Evolutionary conservation across 2,797 vertebrate genomes (phyloP).

Genomic region (Sarcoramphus papa): DNA sequence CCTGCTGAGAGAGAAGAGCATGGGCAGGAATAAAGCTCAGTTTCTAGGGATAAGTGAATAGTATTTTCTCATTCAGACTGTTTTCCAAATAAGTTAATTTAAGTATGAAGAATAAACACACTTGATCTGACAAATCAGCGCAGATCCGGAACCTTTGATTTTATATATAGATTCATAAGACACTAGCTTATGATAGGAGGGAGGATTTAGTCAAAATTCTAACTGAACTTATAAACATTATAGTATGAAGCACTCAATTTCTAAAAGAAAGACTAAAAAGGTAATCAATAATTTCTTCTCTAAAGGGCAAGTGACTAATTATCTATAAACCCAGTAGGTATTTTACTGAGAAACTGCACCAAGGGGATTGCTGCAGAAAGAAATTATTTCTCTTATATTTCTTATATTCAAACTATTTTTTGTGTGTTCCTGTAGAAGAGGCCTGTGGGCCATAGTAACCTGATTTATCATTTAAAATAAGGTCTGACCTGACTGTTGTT

Average conservation of each 20-base stretch:
- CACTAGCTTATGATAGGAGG: not conserved
- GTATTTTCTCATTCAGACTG: not conserved
- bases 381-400: not conserved
- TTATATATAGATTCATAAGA: not conserved
- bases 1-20: not conserved
- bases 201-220: not conserved
- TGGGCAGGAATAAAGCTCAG: not conserved
- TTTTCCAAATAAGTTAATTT: not conserved
- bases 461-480: not conserved
- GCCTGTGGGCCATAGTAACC: not conserved
- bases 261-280: not conserved
- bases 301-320: not conserved
- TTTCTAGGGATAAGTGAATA: not conserved
- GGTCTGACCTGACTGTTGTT: not conserved
- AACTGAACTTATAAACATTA: not conserved
- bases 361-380: not conserved
- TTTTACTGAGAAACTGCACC: not conserved
- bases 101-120: not conserved
- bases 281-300: not conserved
- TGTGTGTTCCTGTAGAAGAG: not conserved
- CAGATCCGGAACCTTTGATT: not conserved
- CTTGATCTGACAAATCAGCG: not conserved
- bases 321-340: not conserved
- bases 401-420: not conserved
- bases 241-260: not conserved